Conservation (phyloP, 2,888 invertebrate species). For the Agonopterix subpropinquella region DNA sequence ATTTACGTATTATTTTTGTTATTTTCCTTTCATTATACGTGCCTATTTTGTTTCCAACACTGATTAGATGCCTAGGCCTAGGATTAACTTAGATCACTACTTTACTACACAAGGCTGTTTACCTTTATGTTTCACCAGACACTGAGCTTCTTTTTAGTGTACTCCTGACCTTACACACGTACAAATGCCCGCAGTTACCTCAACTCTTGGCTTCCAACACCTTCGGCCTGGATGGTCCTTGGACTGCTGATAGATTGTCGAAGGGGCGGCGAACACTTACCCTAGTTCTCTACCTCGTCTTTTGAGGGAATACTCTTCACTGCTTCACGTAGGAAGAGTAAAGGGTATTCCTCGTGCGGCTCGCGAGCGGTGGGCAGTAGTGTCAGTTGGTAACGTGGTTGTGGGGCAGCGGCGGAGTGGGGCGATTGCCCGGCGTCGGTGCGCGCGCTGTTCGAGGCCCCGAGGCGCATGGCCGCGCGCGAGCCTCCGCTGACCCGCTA, state of each 20-base stretch:
- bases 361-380: constrained; percentile 45
- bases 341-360: constrained; percentile 7
- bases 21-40: constrained; percentile 55
- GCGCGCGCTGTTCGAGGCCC: constrained; percentile 72
- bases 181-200: constrained; percentile 76
- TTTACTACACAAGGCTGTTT: constrained; percentile 72
- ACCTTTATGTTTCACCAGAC: constrained; percentile 70
- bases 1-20: constrained; percentile 52
- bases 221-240: constrained; percentile 62
- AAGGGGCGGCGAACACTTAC: constrained; percentile 54
- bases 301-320: constrained; percentile 50
- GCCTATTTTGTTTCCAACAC: constrained; percentile 69
- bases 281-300: constrained; percentile 51
- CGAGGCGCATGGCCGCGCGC: constrained; percentile 55
- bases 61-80: constrained; percentile 73
- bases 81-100: constrained; percentile 71
- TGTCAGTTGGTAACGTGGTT: constrained; percentile 66
- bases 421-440: constrained; percentile 70
- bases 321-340: constrained; percentile 20
- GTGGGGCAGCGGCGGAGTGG: constrained; percentile 71
- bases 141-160: constrained; percentile 73
- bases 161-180: constrained; percentile 72
- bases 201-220: constrained; percentile 73
- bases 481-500: constrained; percentile 75
- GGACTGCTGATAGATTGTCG: constrained; percentile 43